Evolutionary conservation across 2,113 vertebrate genomes (phyloP), one percentile per base, ranked within the genome.

Genomic region (Sapayoa aenigma): DNA sequence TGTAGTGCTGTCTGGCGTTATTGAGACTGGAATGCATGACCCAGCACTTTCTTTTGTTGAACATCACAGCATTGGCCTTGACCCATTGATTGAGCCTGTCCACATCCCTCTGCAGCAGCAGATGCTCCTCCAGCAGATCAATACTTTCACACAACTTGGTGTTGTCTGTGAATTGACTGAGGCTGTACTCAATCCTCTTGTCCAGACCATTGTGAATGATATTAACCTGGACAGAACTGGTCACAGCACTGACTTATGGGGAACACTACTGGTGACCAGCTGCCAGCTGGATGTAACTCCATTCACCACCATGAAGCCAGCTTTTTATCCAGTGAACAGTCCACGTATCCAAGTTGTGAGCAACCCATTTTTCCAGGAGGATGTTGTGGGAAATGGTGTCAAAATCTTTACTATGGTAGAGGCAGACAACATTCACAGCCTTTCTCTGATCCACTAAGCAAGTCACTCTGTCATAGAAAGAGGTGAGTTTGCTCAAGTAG

Each of bases 21-120:
- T 27, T 56, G 31, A 35, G 25, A 80, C 14, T 2, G 21, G 27
- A 72, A 0, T 0, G 6, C 3, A 8, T n/a, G 62, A 25, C 4
- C 24, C 55, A 46, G 14, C 30, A 14, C 41, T 55, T 71, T 41
- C 5, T 47, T 47, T 55, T 42, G 11, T 65, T 18, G 47, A 31
- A 73, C 4, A 7, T 75, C 53, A 75, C 19, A 75, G 17, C 16
- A 12, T 3, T 56, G 25, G 11, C 25, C 11, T 80, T 25, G 30
- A 28, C 3, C 9, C 47, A 19, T 42, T 56, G 8, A 31, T 56
- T 9, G 31, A 56, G 16, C 13, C 24, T 49, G 9, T 33, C 25
- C 17, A 58, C 21, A 56, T 22, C 9, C 16, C 31, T 42, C 31
- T 58, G 24, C 20, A 58, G 31, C 21, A 5, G 13, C 30, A 28